These are phyloP conservation scores for Pygoscelis adeliae DNA, from an alignment of 2,113 vertebrate species.

Conservation along the genomic window DNA sequence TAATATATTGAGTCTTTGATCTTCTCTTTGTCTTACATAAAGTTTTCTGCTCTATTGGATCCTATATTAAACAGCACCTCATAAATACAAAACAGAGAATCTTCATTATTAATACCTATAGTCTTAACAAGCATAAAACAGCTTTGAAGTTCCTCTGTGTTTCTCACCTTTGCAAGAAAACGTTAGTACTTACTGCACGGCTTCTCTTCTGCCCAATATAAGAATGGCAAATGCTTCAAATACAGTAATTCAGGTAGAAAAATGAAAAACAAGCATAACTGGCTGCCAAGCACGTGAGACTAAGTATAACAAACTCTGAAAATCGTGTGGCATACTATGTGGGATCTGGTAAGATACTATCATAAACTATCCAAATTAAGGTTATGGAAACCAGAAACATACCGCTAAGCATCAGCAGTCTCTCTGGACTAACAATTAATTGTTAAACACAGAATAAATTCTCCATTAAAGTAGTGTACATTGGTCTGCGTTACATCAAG, in stretches of 20 bases:
- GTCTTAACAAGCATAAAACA: neutral
- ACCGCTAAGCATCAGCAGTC: neutral
- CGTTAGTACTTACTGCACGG: neutral
- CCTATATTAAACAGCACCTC: neutral
- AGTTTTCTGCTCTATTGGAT: neutral
- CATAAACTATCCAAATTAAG: neutral
- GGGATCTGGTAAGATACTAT: neutral
- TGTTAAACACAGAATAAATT: neutral
- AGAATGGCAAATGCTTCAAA: neutral
- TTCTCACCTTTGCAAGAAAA: neutral
- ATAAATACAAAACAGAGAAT: neutral
- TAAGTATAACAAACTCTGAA: neutral
- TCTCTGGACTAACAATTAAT: neutral
- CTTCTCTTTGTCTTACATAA: neutral
- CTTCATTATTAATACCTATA: neutral
- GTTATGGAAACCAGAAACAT: neutral
- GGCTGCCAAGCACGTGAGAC: neutral
- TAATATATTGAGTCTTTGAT: neutral
- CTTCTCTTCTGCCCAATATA: neutral
- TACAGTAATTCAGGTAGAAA: neutral
- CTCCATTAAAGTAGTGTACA: neutral
- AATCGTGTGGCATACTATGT: neutral
- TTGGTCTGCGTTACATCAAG: neutral
- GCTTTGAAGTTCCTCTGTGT: neutral
- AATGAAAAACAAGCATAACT: neutral